phyloP scores from a whole-genome alignment of 2,797 vertebrate genomes.

The Syngnathus acus region DNA sequence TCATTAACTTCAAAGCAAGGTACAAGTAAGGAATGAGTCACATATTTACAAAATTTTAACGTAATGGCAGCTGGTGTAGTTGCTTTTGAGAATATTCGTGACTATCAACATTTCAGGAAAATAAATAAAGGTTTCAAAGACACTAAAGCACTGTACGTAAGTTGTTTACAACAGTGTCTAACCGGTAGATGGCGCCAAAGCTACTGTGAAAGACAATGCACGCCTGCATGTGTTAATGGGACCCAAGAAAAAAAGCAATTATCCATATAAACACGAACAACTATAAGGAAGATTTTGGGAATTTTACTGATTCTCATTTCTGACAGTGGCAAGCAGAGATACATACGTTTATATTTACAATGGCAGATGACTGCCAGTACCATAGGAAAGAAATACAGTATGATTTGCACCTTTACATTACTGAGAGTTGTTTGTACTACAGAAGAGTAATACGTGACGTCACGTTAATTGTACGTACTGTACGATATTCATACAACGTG shows the following conservation, averaged over 20 bases:
- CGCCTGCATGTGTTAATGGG: neutral
- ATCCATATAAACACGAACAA: neutral
- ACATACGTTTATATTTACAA: neutral
- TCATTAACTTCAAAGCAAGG: no score
- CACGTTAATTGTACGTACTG: neutral
- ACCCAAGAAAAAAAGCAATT: neutral
- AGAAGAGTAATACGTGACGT: neutral
- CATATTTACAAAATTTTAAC: no score
- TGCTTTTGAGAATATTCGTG: no score
- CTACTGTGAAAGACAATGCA: neutral
- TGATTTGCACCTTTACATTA: neutral
- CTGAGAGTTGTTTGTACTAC: neutral
- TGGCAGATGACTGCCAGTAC: neutral
- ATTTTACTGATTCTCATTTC: conserved; percentile 1
- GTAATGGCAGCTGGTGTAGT: no score
- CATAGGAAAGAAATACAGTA: neutral
- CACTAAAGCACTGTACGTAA: no score
- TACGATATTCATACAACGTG: neutral
- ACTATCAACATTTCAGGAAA: no score
- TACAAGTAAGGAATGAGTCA: no score
- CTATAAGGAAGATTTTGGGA: neutral
- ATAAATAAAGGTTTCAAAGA: no score
- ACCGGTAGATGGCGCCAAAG: no score
- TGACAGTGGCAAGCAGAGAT: neutral
- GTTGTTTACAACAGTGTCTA: no score